Evolutionary conservation across 2,113 vertebrate species (phyloP), one percentile per base, ranked within the genome.

Genomic region (Ranitomeya imitator): DNA sequence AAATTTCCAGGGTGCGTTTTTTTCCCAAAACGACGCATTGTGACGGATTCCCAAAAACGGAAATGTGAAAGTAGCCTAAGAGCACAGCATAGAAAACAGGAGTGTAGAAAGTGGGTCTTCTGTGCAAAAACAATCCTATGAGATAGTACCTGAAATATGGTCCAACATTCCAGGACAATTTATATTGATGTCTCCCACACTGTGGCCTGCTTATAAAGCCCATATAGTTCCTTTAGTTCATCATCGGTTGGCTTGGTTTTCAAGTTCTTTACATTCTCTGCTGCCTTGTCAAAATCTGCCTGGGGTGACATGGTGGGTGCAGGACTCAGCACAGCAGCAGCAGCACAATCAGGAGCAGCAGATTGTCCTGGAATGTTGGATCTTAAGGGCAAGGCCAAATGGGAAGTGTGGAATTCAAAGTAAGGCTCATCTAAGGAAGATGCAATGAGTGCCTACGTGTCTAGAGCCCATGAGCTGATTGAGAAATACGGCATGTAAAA

Each of bases 351-450:
- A 31, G 26, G 26, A 31, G 26, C 26, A 31, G n/a, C 92, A 99
- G 98, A 95, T 0, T 96, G 93, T 91, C 97, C 97, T 57, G 97
- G 93, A 87, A 90, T 96, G 85, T 6, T 96, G 60, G 97, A 99
- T 88, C 23, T 96, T 18, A 99, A 97, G 92, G 97, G 95, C 88
- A 98, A 97, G 93, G 96, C 96, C 89, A 99, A 99, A 86, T 99
- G 98, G 98, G 97, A 99, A 1, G 96, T 96, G 0, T 99, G 98
- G 98, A 95, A 95, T 89, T 93, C 94, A 86, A 96, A 95, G 90
- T 97, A 97, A 96, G 98, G 98, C 37, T 45, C 4, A 3, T 45
- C 37, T 45, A 45, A 45, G 37, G 37, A 45, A 5, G 37, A 45
- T 45, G 37, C 37, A 45, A 45, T 45, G 37, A 45, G 37, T 45